A percentile compares a stretch with the other conserved stretches of the same genome.
These are phyloP conservation scores for Drosophila mettleri DNA, from an alignment of 2,888 invertebrate species.

Conservation along the genomic window DNA sequence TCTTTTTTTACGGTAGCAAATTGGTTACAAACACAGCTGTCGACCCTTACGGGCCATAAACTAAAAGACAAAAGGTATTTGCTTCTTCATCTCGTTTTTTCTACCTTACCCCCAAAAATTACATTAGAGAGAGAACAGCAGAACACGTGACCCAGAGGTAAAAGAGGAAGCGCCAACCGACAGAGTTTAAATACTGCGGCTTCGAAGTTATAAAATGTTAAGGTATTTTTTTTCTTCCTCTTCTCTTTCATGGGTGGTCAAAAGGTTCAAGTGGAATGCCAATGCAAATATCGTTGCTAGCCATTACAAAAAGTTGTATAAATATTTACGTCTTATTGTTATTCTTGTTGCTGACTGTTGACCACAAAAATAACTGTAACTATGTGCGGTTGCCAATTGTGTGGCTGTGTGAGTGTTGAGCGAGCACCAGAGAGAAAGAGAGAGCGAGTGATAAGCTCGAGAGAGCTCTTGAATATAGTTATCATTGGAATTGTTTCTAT, in stretches of 20 bases:
- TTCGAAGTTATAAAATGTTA: conserved; percentile 47
- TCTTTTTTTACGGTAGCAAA: conserved; percentile 65
- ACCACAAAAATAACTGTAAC: conserved; percentile 47
- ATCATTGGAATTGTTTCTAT: conserved; percentile 21
- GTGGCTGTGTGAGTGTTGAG: too few relatives aligned
- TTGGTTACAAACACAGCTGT: conserved; percentile 81
- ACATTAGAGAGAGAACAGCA: conserved; percentile 53
- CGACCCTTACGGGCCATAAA: conserved; percentile 77
- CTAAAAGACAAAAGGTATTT: conserved; percentile 76
- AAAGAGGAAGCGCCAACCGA: conserved; percentile 25
- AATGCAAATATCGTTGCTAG: conserved; percentile 56
- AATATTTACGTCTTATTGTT: conserved; percentile 45
- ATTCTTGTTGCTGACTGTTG: conserved; percentile 22
- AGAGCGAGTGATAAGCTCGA: conserved; percentile 1
- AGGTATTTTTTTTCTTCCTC: conserved; percentile 28
- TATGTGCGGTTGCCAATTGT: conserved; percentile 42
- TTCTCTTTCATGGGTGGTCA: conserved; percentile 63
- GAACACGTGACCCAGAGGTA: conserved; percentile 25
- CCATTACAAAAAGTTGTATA: conserved; percentile 51
- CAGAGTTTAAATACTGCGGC: conserved; percentile 40
- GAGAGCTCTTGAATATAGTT: conserved; percentile 22
- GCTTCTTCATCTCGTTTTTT: conserved; percentile 10
- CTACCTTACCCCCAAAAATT: conserved; percentile 44
- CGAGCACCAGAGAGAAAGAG: neutral
- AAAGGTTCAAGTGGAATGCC: conserved; percentile 65